These are phyloP conservation scores for Marcusenius ussheri DNA, from an alignment of 2,113 vertebrate species.

Conservation along the genomic window DNA sequence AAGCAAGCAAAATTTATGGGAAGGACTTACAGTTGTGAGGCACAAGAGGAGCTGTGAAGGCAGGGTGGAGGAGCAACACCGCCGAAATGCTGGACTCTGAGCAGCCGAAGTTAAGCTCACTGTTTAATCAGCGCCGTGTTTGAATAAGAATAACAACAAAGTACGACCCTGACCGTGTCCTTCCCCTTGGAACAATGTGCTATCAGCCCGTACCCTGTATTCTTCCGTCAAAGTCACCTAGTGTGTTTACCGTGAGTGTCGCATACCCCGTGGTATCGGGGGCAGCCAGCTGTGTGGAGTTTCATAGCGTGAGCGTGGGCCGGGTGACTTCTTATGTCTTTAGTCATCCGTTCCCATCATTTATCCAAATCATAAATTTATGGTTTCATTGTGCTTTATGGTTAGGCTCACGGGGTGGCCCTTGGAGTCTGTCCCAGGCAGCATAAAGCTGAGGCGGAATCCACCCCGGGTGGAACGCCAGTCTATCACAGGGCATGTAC, in stretches of 20 bases:
- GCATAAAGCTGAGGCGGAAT: not conserved
- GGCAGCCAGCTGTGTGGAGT: not conserved
- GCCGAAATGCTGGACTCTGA: not conserved
- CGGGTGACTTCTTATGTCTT: not conserved
- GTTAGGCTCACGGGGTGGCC: not conserved
- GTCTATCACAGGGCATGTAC: not conserved
- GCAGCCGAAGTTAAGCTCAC: not conserved
- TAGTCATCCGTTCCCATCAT: not conserved
- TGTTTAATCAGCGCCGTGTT: slow-evolving; percentile 3
- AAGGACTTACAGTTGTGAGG: not conserved
- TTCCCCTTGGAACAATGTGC: not conserved
- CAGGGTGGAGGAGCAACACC: not conserved
- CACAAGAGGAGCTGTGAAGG: not conserved
- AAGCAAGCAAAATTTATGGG: not conserved
- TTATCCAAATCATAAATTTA: not conserved
- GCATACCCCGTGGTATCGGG: not conserved
- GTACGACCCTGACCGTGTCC: not conserved
- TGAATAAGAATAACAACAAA: not conserved
- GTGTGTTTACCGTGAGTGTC: not conserved
- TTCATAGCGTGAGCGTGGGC: not conserved
- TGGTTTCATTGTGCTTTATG: not conserved
- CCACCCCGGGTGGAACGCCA: not conserved
- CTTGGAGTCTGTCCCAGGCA: not conserved
- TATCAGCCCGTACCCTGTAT: not conserved
- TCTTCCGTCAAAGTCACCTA: not conserved